Base-by-base conservation (phyloP, 2,888 invertebrate genomes). In the Ormyrus pomaceus region DNA sequence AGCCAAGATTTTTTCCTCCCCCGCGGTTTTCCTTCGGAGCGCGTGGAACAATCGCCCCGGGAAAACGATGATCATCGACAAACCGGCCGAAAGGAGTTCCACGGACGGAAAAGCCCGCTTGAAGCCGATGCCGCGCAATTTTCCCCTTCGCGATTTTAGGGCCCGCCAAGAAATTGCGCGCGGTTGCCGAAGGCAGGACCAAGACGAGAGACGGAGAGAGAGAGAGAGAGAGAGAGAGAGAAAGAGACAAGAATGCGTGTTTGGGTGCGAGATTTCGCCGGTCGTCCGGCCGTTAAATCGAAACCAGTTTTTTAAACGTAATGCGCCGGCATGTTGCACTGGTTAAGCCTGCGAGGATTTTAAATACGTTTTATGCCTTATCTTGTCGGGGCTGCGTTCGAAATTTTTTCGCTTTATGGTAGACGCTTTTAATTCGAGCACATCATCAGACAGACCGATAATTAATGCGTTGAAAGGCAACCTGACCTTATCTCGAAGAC, bases 281-380 rank as follows among this genome's bases (percentile, higher is more conserved):
- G 11, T 55, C 58, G 6, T 51, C 8, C 55, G 77, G 74, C 82
- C 80, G 82, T 80, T 80, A 75, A 71, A 75, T 72, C 80, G 77
- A 80, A 82, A 82, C 82, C 77, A 68, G 80, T 82, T 82, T 82
- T 82, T 82, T 75, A 80, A 82, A 82, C 77, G 59, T 34, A 76
- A 74, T 68, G 61, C 66, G 46, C 19, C 46, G 58, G 51, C 58
- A 45, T 59, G 65, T 51, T 80, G 72, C 77, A 77, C 48, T 51
- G 65, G 48, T 10, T 51, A 8, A 34, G 6, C 34, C 13, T 50
- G 55, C 11, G 19, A 68, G 69, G 51, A 55, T 68, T 78, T 68
- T 62, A 59, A 73, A 71, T 71, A 77, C 61, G 46, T 45, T 45
- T 64, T 64, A n/a, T n/a, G 59, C 46, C 19, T 75, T 68, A 62